Base-by-base conservation (phyloP, 2,797 vertebrate species). In the Pelochelys cantorii region DNA sequence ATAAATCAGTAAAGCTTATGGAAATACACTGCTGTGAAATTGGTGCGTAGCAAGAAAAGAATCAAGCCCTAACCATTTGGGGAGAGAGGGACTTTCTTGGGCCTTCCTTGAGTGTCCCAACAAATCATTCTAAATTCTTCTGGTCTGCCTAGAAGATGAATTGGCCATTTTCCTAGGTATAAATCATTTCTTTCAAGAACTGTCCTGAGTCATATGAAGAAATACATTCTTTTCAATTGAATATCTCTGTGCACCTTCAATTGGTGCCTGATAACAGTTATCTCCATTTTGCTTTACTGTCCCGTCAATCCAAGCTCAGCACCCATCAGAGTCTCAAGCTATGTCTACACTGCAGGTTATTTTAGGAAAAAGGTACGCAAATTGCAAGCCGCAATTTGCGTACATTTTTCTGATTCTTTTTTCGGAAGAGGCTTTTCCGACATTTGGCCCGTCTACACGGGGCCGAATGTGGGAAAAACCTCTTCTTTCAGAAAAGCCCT, bases 1-100 rank as follows among this genome's bases (percentile, higher is more conserved):
- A 83, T n/a, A 3, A 14, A 0, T 0, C 83, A 15, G 53, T 0
- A 0, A 14, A 57, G 83, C 74, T 13, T 3, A 1, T 0, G 75
- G 68, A 34, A 48, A 10, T 12, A 48, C 29, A 77, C 37, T 84
- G 29, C 89, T 11, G n/a, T 1, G 57, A 12, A 29, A 57, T 20
- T 5, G 75, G n/a, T 9, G 2, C 5, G 10, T 48, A 23, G 86
- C 0, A 5, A 93, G 68, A 29, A 37, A 54, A 11, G 13, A 48
- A 59, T 54, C 23, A 52, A 52, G 25, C 42, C 74, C 74, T 29
- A 42, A 17, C 25, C 74, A 77, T 29, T 4, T 54, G 52, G 84
- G 80, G 74, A 85, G 79, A 18, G 79, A 52, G 79, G 93, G 81
- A 29, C 81, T 92, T 92, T 88, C 29, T 83, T 81, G 57, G 80